Evolutionary conservation across 2,888 invertebrate genomes (phyloP).

Genomic region (Maniola hyperantus): DNA sequence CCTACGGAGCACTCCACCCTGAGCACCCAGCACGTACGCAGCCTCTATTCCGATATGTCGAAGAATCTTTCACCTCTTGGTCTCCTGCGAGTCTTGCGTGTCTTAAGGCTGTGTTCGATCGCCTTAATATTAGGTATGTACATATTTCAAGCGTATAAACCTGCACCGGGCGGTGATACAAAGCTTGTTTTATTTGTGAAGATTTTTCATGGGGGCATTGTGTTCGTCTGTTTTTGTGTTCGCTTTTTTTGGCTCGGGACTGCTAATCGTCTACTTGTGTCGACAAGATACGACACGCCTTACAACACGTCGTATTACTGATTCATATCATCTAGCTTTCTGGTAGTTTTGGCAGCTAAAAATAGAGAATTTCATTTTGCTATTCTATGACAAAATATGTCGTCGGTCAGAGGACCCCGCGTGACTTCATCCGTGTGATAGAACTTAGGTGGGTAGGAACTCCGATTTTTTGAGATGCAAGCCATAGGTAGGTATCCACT

Average conservation of each 20-base stretch:
- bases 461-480: no score
- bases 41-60: no score
- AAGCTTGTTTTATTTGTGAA: slow-evolving; percentile 64
- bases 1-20: no score
- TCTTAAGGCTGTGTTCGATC: neutral
- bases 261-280: slow-evolving; percentile 66
- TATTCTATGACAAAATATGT: no score
- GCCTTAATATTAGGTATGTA: slow-evolving; percentile 46
- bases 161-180: slow-evolving; percentile 46
- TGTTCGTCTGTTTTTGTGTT: slow-evolving; percentile 52
- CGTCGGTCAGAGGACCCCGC: no score
- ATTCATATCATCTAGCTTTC: slow-evolving; percentile 31
- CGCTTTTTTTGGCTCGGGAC: slow-evolving; percentile 49
- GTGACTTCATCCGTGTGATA: no score
- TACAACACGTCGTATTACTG: slow-evolving; percentile 35
- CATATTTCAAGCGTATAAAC: slow-evolving; percentile 52
- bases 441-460: no score
- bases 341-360: neutral
- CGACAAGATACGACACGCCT: slow-evolving; percentile 70
- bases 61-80: no score
- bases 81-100: neutral
- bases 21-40: no score
- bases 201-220: slow-evolving; percentile 71
- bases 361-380: neutral
- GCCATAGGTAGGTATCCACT: no score